Evolutionary conservation across 2,888 invertebrate genomes (phyloP).

Genomic region (Entomobrya multifasciata): DNA sequence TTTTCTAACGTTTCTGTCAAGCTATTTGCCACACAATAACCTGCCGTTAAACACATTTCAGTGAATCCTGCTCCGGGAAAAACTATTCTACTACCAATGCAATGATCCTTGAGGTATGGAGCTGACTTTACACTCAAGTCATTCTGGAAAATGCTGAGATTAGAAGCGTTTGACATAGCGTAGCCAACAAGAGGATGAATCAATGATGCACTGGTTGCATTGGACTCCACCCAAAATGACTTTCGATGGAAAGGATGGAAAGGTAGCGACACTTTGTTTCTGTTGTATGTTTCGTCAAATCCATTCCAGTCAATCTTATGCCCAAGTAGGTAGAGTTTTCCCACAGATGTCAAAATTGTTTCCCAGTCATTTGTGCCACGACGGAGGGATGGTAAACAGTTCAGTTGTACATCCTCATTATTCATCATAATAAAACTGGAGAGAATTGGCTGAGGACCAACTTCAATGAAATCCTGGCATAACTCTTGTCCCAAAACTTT

Average conservation of each 20-base stretch:
- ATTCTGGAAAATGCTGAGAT: constrained; percentile 40
- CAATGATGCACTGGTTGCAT: background rate
- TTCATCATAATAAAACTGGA: constrained; percentile 51
- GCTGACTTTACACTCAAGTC: constrained; percentile 17
- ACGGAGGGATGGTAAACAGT: constrained; percentile 39
- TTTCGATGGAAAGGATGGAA: constrained; percentile 56
- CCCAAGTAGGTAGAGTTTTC: constrained; percentile 45
- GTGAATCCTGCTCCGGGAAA: constrained; percentile 53
- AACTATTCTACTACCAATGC: constrained; percentile 45
- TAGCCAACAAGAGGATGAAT: constrained; percentile 58
- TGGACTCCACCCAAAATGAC: constrained; percentile 28
- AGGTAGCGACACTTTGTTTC: constrained; percentile 28
- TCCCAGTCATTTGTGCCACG: constrained; percentile 26
- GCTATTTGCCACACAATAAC: constrained; percentile 30
- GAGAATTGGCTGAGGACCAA: constrained; percentile 60
- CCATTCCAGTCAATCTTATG: constrained; percentile 48
- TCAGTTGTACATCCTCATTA: background rate
- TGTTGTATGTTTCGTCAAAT: constrained; percentile 19
- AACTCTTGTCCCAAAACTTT: background rate
- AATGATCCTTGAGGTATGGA: constrained; percentile 61
- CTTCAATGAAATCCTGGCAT: constrained; percentile 36
- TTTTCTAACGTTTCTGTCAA: background rate
- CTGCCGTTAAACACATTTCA: constrained; percentile 54
- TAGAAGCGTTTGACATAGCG: constrained; percentile 7
- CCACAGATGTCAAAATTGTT: constrained; percentile 34